Evolutionary conservation across 30 jellyfish, hydroid and myxozoan genomes (phyloP).

Genomic region (Phacellophora camtschatica): DNA sequence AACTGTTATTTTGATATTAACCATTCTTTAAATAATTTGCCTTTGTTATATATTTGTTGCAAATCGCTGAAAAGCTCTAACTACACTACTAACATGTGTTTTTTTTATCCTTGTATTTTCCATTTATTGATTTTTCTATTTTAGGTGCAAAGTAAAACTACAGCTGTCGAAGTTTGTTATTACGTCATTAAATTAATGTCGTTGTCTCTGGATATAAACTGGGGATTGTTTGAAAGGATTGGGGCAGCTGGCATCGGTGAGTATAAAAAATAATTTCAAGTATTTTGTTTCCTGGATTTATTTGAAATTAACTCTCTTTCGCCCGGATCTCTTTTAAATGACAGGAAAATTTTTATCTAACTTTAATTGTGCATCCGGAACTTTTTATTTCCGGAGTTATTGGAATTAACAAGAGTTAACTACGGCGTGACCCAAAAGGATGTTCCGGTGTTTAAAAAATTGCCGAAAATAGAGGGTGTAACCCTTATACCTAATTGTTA

Average conservation of each 20-base stretch:
- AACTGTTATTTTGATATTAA: no score
- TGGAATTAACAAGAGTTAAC: no score
- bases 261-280: neutral
- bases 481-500: no score
- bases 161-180: conserved; percentile 82
- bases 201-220: conserved; percentile 63
- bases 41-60: no score
- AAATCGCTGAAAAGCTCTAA: no score
- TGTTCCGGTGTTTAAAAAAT: no score
- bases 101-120: neutral
- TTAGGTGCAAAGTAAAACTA: conserved; percentile 74
- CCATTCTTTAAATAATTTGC: no score
- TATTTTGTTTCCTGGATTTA: neutral
- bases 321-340: neutral
- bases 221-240: conserved; percentile 80
- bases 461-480: no score
- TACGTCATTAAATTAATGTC: conserved; percentile 48
- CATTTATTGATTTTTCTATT: neutral
- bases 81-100: neutral
- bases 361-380: no score
- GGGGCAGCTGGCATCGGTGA: conserved; percentile 67
- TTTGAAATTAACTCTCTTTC: neutral
- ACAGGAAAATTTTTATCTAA: neutral
- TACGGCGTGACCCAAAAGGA: no score
- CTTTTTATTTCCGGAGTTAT: no score